Evolutionary conservation across 2,113 vertebrate genomes (phyloP), one percentile per base, ranked within the genome.

Genomic region (Hypocryptadius cinnamomeus): DNA sequence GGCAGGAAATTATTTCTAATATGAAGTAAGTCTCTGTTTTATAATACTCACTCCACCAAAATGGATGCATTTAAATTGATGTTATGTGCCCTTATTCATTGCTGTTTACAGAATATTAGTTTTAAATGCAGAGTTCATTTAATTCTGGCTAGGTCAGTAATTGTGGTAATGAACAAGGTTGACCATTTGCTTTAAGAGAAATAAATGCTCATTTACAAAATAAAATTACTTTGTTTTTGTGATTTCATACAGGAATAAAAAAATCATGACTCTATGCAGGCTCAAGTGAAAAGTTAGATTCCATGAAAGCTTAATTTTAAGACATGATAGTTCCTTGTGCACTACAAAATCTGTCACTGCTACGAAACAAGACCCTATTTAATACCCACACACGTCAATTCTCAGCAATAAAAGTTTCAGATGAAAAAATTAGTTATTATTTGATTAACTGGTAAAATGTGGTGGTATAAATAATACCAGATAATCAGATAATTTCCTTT

Each of bases 361-460:
- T 45, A 25, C 8, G 13, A 85, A 93, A 68, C 13, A 68, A 92
- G 51, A 63, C 15, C 28, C 15, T 79, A 61, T 59, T 90, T 88
- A 79, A 73, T 57, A 92, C 14, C 13, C 20, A 19, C 18, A 15
- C 23, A 30, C 30, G 84, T 69, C 40, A 93, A 69, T 89, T 90
- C 56, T 48, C 74, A 74, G 13, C 51, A 90, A 89, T 88, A 59
- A 82, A 96, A 93, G 33, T 79, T 94, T 84, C 60, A 82, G 59
- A 91, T 95, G 42, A 76, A 90, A 27, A 90, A 89, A 92, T 81
- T 76, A 93, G 95, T 96, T 95, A 94, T 96, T 95, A 95, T 97
- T 97, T 94, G 81, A 81, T 74, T 91, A 92, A 90, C 44, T 44
- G 83, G 72, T 93, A 82, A 94, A 65, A 80, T 79, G 76, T 94